Percentiles rank a stretch among this genome's conserved stretches.
Evolutionary conservation across 35 echinoderm and acorn worm genomes (phyloP).

Genomic region (Apostichopus californicus): DNA sequence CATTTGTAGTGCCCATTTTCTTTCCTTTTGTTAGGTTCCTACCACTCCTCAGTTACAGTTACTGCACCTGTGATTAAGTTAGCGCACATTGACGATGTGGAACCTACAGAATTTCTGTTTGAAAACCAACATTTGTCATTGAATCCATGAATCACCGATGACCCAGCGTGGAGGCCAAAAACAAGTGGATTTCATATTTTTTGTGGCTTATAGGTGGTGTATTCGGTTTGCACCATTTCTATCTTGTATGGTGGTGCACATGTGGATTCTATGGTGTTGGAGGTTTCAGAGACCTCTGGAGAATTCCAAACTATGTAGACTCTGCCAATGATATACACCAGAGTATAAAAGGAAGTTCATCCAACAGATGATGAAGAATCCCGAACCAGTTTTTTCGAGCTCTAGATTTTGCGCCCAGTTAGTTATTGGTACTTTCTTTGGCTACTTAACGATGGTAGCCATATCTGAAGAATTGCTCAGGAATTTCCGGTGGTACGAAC

Average conservation of each 20-base stretch:
- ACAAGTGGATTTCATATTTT: too few species aligned
- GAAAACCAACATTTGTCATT: too few species aligned
- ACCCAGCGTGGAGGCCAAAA: too few species aligned
- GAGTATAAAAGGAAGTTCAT: constrained; percentile 61
- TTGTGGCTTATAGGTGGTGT: too few species aligned
- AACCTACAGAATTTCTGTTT: too few species aligned
- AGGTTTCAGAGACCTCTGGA: constrained; percentile 77
- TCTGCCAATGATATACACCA: constrained; percentile 66
- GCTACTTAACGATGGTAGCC: too few species aligned
- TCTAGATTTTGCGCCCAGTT: constrained; percentile 68
- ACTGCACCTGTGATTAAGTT: too few species aligned
- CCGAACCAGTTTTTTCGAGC: constrained; percentile 64
- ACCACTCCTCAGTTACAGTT: too few species aligned
- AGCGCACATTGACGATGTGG: too few species aligned
- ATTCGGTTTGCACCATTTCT: constrained; percentile 91
- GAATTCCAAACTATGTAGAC: constrained; percentile 70
- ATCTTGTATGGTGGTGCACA: constrained; percentile 94
- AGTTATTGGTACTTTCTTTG: constrained; percentile 67
- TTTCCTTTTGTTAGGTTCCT: too few species aligned
- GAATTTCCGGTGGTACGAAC: constrained; percentile 37
- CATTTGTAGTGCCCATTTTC: too few species aligned
- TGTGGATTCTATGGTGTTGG: constrained; percentile 78
- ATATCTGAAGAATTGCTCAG: constrained; percentile 66
- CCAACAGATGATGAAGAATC: constrained; percentile 46
- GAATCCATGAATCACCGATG: too few species aligned